These are phyloP conservation scores for Brotogeris chrysoptera DNA, from an alignment of 2,797 vertebrate genomes.

Conservation along the genomic window DNA sequence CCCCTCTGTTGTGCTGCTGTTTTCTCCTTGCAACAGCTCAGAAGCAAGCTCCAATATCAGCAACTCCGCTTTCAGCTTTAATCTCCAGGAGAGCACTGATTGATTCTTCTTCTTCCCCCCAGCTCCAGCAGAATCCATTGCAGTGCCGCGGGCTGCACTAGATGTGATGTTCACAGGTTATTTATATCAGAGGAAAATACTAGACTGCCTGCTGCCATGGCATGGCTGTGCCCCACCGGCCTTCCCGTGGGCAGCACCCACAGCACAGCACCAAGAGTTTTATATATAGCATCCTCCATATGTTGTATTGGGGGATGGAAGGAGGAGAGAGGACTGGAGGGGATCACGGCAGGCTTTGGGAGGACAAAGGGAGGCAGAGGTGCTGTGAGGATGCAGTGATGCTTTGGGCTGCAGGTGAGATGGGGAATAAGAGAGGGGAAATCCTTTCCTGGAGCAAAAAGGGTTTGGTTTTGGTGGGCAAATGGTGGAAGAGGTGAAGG, in stretches of 20 bases:
- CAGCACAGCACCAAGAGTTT: not conserved
- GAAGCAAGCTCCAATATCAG: not conserved
- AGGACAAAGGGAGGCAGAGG: not conserved
- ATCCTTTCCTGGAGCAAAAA: not conserved
- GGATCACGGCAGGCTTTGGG: fast-evolving
- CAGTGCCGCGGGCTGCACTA: not conserved
- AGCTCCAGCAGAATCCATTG: not conserved
- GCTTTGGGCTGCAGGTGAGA: not conserved
- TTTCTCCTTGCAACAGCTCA: not conserved
- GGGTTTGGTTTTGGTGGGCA: not conserved
- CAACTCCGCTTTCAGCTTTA: fast-evolving
- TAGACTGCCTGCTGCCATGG: not conserved
- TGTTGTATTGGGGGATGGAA: fast-evolving
- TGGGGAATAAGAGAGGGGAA: not conserved
- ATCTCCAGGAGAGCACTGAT: not conserved
- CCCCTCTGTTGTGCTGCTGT: fast-evolving
- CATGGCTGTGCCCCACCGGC: not conserved
- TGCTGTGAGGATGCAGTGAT: not conserved
- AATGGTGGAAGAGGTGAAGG: not conserved
- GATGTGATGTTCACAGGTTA: not conserved
- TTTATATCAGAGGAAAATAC: conserved; percentile 8
- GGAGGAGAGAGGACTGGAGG: not conserved
- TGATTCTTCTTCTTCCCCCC: not conserved
- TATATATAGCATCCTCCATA: not conserved
- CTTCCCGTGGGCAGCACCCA: not conserved